These are phyloP conservation scores for Eudyptes chrysolophus DNA, from an alignment of 2,113 vertebrate genomes.

Conservation along the genomic window DNA sequence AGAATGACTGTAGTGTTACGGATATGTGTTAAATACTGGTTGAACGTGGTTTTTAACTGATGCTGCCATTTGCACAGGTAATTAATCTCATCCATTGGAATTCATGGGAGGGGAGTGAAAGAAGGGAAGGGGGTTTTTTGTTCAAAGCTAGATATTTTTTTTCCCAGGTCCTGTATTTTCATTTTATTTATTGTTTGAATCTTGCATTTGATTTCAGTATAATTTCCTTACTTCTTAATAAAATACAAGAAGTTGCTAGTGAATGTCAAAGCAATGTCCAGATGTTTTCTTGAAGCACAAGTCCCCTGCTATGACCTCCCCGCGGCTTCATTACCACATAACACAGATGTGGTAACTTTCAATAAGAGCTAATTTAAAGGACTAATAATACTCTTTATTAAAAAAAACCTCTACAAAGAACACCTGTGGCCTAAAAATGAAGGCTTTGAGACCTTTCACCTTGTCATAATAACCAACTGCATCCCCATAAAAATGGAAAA, in stretches of 20 bases:
- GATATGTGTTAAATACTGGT: background rate
- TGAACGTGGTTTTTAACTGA: background rate
- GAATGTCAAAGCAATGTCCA: conserved; percentile 50
- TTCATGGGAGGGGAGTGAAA: background rate
- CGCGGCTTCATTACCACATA: conserved; percentile 59
- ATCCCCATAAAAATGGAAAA: conserved; percentile 62
- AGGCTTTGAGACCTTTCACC: conserved; percentile 58
- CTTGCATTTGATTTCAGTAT: conserved; percentile 45
- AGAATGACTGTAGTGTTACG: background rate
- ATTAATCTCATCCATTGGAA: background rate
- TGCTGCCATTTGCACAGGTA: background rate
- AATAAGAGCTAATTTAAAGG: conserved; percentile 69
- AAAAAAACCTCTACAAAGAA: conserved; percentile 50
- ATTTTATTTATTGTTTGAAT: conserved; percentile 56
- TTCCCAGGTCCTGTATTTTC: background rate
- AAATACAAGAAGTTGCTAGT: conserved; percentile 64
- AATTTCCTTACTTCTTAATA: conserved; percentile 58
- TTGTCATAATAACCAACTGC: conserved; percentile 59
- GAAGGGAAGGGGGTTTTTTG: background rate
- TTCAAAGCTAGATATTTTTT: background rate
- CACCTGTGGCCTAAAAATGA: conserved; percentile 65
- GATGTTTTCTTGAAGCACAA: conserved; percentile 60
- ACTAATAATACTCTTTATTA: conserved; percentile 71
- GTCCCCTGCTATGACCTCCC: conserved; percentile 57
- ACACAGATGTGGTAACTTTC: conserved; percentile 54